Evolutionary conservation across 2,888 invertebrate species (phyloP), one percentile per base, ranked within the genome.

Genomic region (Macroteleia sp.): DNA sequence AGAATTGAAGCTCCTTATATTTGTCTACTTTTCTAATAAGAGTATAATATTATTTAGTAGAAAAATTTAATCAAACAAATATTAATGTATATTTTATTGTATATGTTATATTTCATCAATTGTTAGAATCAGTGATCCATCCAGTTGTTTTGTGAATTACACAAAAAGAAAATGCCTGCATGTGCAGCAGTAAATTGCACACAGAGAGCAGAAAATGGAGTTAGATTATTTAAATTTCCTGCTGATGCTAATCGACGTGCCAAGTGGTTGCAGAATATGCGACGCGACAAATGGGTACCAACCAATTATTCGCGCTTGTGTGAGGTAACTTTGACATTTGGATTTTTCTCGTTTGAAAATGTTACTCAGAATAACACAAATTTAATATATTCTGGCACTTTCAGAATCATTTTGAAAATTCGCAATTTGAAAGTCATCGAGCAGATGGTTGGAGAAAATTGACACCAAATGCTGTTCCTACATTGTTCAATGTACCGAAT

Each of bases 401-500:
- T 10, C n/a, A 46, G 28, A 41, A 25, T 50, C 50, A 50, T 14
- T 50, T 50, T 50, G 50, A 50, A 16, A 25, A 50, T 1, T 32
- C 50, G 16, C 16, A 28, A 19, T 50, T 30, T 50, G 50, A 50
- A 30, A 14, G 30, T n/a, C 3, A 50, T 16, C 50, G 50, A 2
- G 3, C 2, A 17, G 46, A 46, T 28, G n/a, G 46, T 9, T 46
- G n/a, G 28, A n/a, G 5, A 12, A 46, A 46, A 28, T 28, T 50
- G n/a, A 50, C 16, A 32, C 50, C 14, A 16, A 50, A 14, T 17
- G 50, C 50, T 3, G 17, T 50, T 12, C 50, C 50, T 9, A 50
- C 50, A 30, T 50, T 50, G 14, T 50, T 50, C 14, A 32, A 32
- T 50, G 32, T 32, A 2, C 50, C 50, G 30, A 50, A 50, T 32